Evolutionary conservation across 2,797 vertebrate species (phyloP).

Genomic region (Oreochromis mossambicus): DNA sequence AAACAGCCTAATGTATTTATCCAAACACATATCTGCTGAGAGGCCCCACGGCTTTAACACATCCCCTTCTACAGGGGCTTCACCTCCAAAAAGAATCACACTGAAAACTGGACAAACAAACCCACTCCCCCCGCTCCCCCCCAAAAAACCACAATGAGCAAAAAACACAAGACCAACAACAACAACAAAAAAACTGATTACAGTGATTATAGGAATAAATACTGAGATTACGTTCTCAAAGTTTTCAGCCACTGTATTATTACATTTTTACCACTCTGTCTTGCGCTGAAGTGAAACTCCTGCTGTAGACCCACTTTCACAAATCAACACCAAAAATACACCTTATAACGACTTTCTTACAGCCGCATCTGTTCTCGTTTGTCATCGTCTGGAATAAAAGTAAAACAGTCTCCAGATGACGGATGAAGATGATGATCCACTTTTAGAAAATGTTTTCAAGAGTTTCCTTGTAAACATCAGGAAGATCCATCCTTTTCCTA

Average conservation of each 20-base stretch:
- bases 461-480: neutral
- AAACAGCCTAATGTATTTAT: slow-evolving; percentile 75
- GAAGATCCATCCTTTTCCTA: neutral
- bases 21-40: slow-evolving; percentile 69
- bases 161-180: neutral
- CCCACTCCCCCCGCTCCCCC: neutral
- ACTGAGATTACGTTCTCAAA: neutral
- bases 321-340: neutral
- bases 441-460: neutral
- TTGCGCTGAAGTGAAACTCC: neutral
- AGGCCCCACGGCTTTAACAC: slow-evolving; percentile 44
- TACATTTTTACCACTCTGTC: neutral
- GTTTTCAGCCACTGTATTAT: neutral
- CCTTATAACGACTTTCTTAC: neutral
- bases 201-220: neutral
- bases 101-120: neutral
- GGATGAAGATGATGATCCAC: neutral
- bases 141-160: neutral
- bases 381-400: neutral
- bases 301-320: neutral
- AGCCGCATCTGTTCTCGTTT: neutral
- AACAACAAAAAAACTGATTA: neutral
- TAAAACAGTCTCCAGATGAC: slow-evolving; percentile 1
- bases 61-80: slow-evolving; percentile 10
- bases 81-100: neutral